Evolutionary conservation across 2,113 vertebrate species (phyloP).

Genomic region (Actinemys pallida): DNA sequence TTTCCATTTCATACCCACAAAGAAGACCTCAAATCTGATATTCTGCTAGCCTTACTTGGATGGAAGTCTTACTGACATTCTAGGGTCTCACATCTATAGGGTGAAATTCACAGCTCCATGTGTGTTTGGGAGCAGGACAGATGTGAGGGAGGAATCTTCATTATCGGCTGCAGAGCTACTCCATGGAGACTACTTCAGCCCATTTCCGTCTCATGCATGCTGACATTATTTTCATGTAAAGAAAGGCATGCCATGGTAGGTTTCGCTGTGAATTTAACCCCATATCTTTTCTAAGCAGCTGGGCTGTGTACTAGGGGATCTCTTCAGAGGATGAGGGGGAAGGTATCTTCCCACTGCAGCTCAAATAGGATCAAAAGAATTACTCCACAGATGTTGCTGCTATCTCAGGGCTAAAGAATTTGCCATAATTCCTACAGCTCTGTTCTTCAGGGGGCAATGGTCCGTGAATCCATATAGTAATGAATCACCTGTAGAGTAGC

Average conservation of each 20-base stretch:
- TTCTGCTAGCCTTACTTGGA: neutral
- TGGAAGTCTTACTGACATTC: neutral
- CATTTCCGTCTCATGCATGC: neutral
- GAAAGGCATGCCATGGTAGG: neutral
- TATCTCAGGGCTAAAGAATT: neutral
- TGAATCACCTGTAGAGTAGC: neutral
- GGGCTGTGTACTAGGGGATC: neutral
- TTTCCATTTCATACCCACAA: neutral
- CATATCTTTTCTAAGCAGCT: neutral
- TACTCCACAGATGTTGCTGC: neutral
- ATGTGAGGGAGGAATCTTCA: neutral
- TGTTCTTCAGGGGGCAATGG: neutral
- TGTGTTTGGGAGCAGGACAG: neutral
- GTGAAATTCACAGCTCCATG: neutral
- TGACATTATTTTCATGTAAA: neutral
- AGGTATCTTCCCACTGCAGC: neutral
- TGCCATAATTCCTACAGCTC: neutral
- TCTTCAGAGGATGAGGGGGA: neutral
- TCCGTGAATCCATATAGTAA: rapidly evolving
- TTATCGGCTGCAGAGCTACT: neutral
- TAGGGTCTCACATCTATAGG: neutral
- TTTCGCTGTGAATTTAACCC: neutral
- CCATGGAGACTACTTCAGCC: neutral
- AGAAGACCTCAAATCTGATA: neutral
- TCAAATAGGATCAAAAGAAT: neutral